Evolutionary conservation across 1,140 invertebrate genomes (phyloP).

Genomic region (Pemphigus obesinymphae): DNA sequence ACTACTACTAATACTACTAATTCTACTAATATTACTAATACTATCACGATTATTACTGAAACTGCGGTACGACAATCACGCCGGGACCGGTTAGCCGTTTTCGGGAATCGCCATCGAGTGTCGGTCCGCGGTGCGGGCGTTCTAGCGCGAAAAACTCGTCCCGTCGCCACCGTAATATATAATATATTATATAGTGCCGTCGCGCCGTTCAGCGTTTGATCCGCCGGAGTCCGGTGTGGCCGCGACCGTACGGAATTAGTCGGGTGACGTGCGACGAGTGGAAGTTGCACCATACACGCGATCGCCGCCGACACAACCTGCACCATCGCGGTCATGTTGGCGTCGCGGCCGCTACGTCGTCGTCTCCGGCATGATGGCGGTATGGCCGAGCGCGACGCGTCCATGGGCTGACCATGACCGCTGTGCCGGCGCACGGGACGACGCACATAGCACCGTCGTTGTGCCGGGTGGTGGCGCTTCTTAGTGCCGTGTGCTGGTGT

Average conservation of each 20-base stretch:
- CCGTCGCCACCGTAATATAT: not conserved
- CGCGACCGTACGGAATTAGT: not conserved
- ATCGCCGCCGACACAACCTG: not conserved
- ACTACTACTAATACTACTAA: too few species aligned
- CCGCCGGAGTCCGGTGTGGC: not conserved
- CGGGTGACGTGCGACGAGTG: not conserved
- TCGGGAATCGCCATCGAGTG: too few species aligned
- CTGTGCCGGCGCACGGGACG: slow-evolving; percentile 39
- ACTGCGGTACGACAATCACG: too few species aligned
- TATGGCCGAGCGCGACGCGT: slow-evolving; percentile 39
- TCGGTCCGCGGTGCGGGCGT: too few species aligned
- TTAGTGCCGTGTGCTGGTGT: slow-evolving; percentile 35
- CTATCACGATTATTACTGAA: too few species aligned
- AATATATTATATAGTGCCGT: not conserved
- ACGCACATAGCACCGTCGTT: slow-evolving; percentile 40
- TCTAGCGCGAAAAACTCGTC: not conserved
- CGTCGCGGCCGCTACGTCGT: not conserved
- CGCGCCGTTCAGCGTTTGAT: not conserved
- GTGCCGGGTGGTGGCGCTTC: slow-evolving; percentile 41
- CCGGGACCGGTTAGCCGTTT: too few species aligned
- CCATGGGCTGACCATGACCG: slow-evolving; percentile 39
- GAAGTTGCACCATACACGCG: not conserved
- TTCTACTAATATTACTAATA: too few species aligned
- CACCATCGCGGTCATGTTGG: not conserved
- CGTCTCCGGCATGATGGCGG: not conserved